Base-by-base conservation (phyloP, 2,888 invertebrate species). In the Sminthurinus aureus region DNA sequence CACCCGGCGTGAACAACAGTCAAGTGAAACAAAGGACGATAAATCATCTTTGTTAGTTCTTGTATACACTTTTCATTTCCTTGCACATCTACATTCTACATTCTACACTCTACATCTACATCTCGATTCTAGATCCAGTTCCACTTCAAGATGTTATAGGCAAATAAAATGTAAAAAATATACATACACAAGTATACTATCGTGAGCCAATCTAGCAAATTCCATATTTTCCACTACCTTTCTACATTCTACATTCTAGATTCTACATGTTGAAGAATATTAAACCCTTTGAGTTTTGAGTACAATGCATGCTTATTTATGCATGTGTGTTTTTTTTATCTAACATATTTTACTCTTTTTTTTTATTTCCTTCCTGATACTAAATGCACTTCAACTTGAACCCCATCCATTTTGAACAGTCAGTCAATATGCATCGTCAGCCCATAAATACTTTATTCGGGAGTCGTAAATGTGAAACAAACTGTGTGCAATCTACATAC, bases 11-110 rank as follows among this genome's bases (percentile, higher is more conserved):
- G 82, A 82, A 77, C n/a, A 82, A 71, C 80, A 84, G 73, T 71
- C 73, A 64, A 84, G 84, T 78, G 79, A 84, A 84, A 84, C 84
- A 84, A 84, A 84, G 77, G 83, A 76, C 82, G 79, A 84, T 84
- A 84, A 84, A 84, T 84, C 84, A 84, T 84, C 71, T 84, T 71
- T 38, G 38, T 38, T 38, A 64, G 38, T 71, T 71, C 71, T 58
- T 77, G 18, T 24, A 22, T 58, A 52, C 13, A 26, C 50, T 51
- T 13, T 26, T 38, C 26, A 69, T 69, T 69, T 20, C 74, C 38
- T 50, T 26, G 20, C 50, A 26, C 24, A 22, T 13, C 26, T 13
- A 22, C 15, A 12, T 22, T 20, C 13, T 74, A 50, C 50, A n/a
- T 50, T 50, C 38, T 74, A 74, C 74, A 74, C 38, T 24, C 18